Percentiles rank a stretch among this genome's conserved stretches.
Conservation (phyloP, 2,113 vertebrate genomes). For the Galeopterus variegatus region DNA sequence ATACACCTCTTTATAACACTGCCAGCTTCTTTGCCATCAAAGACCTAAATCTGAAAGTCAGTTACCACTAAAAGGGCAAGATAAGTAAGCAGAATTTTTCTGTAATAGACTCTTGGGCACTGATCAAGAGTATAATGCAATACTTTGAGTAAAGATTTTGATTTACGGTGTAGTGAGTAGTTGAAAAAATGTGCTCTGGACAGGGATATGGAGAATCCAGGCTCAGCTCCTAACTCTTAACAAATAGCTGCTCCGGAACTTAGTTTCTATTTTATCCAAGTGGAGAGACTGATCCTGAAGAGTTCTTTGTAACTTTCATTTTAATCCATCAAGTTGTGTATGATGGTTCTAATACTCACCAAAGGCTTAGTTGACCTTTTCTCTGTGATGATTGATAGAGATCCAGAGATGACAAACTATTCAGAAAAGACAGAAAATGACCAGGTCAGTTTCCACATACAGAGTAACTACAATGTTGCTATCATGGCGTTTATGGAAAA, state of each 20-base stretch:
- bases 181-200: background rate
- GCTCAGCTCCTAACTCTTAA: background rate
- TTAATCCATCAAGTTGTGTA: accelerated
- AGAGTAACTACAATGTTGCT: background rate
- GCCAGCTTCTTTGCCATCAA: background rate
- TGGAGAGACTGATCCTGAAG: background rate
- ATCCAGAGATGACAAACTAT: constrained; percentile 70
- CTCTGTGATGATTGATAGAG: constrained; percentile 15
- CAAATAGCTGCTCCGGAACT: background rate
- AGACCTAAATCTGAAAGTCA: background rate
- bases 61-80: background rate
- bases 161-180: background rate
- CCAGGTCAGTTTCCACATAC: background rate
- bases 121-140: background rate
- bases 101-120: background rate
- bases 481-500: background rate
- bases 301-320: background rate
- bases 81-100: background rate
- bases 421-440: background rate
- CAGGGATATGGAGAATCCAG: too few relatives aligned
- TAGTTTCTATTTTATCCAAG: background rate
- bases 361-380: constrained; percentile 11
- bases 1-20: background rate
- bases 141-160: background rate
- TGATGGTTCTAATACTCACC: constrained; percentile 66